phyloP scores from a whole-genome alignment of 2,888 invertebrate species.

The Caenorhabditis sp. region DNA sequence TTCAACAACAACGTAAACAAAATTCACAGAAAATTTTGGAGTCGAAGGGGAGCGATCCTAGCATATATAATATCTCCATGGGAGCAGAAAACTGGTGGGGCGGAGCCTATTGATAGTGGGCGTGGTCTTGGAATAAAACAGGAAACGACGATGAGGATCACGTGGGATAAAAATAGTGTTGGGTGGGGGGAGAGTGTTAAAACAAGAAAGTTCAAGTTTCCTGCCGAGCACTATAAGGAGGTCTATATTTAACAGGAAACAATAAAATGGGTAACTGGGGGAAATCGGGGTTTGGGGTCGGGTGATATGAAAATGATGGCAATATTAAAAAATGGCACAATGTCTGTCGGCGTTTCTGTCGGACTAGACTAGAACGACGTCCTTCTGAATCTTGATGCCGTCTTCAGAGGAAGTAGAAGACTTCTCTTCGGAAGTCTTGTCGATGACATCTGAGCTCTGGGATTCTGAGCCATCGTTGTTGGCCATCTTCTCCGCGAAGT shows the following conservation, averaged over 20 bases:
- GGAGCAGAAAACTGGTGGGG: neutral
- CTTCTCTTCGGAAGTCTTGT: slow-evolving; percentile 18
- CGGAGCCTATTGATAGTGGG: neutral
- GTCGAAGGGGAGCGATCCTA: neutral
- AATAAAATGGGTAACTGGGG: slow-evolving; percentile 5
- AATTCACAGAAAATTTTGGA: no score
- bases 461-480: neutral
- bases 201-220: neutral
- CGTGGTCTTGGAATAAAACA: slow-evolving; percentile 15
- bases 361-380: neutral
- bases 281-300: neutral
- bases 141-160: slow-evolving; percentile 4
- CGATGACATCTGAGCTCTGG: slow-evolving; percentile 1
- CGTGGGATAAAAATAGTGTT: no score
- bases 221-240: neutral
- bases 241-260: slow-evolving; percentile 19
- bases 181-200: neutral
- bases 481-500: neutral
- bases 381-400: neutral
- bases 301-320: neutral
- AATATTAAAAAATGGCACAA: slow-evolving; percentile 11
- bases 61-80: neutral
- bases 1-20: no score
- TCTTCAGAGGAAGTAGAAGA: neutral
- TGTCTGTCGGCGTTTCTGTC: neutral